phyloP scores from a whole-genome alignment of 37 sponge, comb jelly and placozoan species.

The Crambe crambe region DNA sequence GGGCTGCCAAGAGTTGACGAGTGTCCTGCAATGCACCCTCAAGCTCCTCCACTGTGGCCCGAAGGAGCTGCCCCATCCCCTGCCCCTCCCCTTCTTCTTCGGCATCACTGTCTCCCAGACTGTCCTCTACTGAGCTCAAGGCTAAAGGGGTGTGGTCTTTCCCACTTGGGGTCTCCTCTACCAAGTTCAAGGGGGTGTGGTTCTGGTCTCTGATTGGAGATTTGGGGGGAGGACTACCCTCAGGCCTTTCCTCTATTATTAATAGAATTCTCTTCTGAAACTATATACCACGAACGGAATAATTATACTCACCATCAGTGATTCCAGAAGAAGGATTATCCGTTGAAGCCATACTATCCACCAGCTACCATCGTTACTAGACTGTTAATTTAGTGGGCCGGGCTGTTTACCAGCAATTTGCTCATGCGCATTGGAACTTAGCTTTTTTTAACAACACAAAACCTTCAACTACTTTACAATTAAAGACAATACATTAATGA shows the following conservation, averaged over 20 bases:
- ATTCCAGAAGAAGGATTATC: not conserved
- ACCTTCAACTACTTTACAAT: too few species aligned
- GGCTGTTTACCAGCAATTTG: too few species aligned
- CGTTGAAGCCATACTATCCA: too few species aligned
- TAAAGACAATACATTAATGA: too few species aligned
- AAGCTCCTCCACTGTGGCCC: constrained; percentile 48
- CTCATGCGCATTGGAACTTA: too few species aligned
- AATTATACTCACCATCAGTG: not conserved
- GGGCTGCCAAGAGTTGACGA: constrained; percentile 31
- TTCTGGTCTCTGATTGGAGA: not conserved
- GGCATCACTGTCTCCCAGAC: not conserved
- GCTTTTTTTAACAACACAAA: too few species aligned
- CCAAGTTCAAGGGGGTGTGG: not conserved
- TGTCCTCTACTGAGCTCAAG: not conserved
- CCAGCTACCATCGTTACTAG: too few species aligned
- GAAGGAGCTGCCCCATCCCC: constrained; percentile 37
- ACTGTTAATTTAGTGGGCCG: not conserved
- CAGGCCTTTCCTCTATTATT: not conserved
- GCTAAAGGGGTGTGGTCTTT: not conserved
- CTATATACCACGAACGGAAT: too few species aligned
- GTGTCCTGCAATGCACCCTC: constrained; percentile 58
- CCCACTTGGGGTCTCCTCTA: too few species aligned
- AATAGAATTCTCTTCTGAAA: not conserved
- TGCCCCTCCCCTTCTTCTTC: constrained; percentile 17
- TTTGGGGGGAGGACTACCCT: not conserved